Evolutionary conservation across 2,888 invertebrate genomes (phyloP), one percentile per base, ranked within the genome.

Genomic region (Chalcosyrphus nemorum): DNA sequence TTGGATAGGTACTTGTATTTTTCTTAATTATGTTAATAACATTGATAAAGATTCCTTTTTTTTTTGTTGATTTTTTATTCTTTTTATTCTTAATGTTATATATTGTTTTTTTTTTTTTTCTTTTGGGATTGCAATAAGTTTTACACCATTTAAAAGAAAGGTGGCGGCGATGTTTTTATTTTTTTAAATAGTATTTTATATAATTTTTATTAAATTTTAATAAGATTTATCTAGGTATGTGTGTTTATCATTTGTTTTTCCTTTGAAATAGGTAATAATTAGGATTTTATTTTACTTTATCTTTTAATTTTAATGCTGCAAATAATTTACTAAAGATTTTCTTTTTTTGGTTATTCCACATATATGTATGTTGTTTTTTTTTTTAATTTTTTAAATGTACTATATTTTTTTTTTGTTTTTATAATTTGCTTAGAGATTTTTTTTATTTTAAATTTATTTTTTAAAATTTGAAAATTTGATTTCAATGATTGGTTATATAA

Each of bases 11-110:
- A 87, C 78, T 81, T 87, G 87, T 89, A 88, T 88, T 89, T 89
- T 90, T 90, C 88, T 89, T 90, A 90, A 89, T 88, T 88, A 88
- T 89, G 89, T 89, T 89, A 90, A 89, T 90, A 90, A 90, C 90
- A 90, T 90, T 90, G 90, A 90, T 90, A 90, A 89, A 82, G 82
- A 74, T 78, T 90, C 87, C 78, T 87, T 88, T 88, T 87, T 87
- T 86, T 77, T 63, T 72, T 85, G n/a, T n/a, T 81, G 13, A 3
- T 35, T n/a, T 38, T 11, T 38, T 38, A 13, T 38, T 38, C 13
- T 70, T 68, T 70, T 84, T 81, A 86, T 80, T 87, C 78, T 87
- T 89, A 86, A 87, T 88, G 87, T 89, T 88, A 88, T 87, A 88
- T 87, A 84, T 88, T 47, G 52, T 82, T 59, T 84, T 82, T 68